Evolutionary conservation across 2,888 invertebrate genomes (phyloP).

Genomic region (Stramonita haemastoma): DNA sequence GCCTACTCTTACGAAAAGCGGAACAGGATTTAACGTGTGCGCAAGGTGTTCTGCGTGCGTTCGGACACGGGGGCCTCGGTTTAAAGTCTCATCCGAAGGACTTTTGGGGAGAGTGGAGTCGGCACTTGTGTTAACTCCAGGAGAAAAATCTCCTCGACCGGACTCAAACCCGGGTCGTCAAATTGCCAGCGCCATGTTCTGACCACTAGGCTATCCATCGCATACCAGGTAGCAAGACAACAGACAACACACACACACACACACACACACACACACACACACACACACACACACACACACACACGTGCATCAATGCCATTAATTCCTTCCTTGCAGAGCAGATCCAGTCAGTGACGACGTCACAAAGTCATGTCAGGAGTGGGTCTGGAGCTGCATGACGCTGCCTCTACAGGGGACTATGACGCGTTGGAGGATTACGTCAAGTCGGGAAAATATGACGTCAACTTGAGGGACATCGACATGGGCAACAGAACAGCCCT

Average conservation of each 20-base stretch:
- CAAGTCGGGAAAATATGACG: conserved; percentile 69
- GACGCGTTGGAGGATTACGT: conserved; percentile 72
- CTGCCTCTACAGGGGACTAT: conserved; percentile 71
- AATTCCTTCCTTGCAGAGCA: neutral
- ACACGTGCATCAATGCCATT: neutral
- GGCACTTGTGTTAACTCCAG: too few relatives aligned
- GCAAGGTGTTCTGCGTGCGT: too few relatives aligned
- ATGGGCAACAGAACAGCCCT: conserved; percentile 70
- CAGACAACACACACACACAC: neutral
- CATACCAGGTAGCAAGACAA: too few relatives aligned
- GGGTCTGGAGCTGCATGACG: conserved; percentile 73
- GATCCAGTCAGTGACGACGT: neutral
- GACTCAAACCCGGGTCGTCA: too few relatives aligned
- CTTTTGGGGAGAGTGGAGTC: too few relatives aligned
- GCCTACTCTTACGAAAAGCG: too few relatives aligned
- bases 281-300: conserved; percentile 13
- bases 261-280: neutral
- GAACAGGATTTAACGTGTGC: too few relatives aligned
- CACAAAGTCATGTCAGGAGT: conserved; percentile 49
- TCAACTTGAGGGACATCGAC: conserved; percentile 71
- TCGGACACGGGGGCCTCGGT: too few relatives aligned
- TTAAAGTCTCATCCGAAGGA: too few relatives aligned
- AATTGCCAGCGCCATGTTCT: too few relatives aligned
- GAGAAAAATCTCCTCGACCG: too few relatives aligned
- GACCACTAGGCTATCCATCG: too few relatives aligned